Evolutionary conservation across 1,140 invertebrate genomes (phyloP), one percentile per base, ranked within the genome.

Genomic region (Drosophila pectinifera): DNA sequence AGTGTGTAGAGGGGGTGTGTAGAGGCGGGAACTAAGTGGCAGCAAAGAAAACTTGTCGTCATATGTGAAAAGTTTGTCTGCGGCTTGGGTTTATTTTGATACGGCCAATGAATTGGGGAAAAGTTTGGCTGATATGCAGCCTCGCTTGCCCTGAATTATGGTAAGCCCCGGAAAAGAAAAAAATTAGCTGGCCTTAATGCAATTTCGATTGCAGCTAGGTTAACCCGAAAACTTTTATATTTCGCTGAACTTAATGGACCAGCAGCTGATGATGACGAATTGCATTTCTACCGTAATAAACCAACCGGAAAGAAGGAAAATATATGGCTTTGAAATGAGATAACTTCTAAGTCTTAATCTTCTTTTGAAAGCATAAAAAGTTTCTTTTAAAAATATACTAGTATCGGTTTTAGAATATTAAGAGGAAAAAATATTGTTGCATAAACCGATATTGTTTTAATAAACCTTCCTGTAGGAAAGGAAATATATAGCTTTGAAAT

Each of bases 11-110:
- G 31, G 5, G 14, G 31, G n/a, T n/a, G n/a, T n/a, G n/a, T n/a
- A 6, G 26, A 8, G 20, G 20, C 10, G 24, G 65, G 39, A n/a
- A 20, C 34, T 55, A 55, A 70, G 64, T 70, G 67, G 51, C 56
- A 59, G 65, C 57, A 62, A 78, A 69, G 74, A 75, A 82, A 88
- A 86, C 83, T 86, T 86, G 82, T 86, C 79, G 75, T 86, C 83
- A 88, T 88, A 86, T 86, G 83, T 78, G 83, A 79, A 86, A 86
- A 86, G 78, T 86, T 86, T 88, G 79, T 83, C 82, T 88, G 78
- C 75, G 83, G 82, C 65, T 78, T 78, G 54, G 54, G 59, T 69
- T 78, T 72, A 77, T 84, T 80, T 88, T 82, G 78, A 86, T 86
- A 82, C 56, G 74, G 82, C 59, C 74, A 86, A 83, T 88, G 75